These are phyloP conservation scores for Agriopis leucophaearia DNA, from an alignment of 2,888 invertebrate genomes.

Conservation along the genomic window DNA sequence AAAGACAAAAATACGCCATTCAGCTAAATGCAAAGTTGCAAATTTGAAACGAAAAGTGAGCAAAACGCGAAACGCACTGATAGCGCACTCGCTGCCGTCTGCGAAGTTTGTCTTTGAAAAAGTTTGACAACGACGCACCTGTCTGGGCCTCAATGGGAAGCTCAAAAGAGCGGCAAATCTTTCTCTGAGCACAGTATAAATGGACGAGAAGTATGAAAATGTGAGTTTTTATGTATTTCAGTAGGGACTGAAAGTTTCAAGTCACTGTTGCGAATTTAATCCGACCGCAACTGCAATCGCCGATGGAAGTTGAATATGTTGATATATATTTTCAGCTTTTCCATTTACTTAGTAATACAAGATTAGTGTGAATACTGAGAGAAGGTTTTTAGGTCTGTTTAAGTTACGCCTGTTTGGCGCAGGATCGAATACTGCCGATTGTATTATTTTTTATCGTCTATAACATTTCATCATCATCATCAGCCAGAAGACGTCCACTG, in stretches of 20 bases:
- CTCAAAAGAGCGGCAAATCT: slow-evolving; percentile 61
- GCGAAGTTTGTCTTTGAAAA: slow-evolving; percentile 79
- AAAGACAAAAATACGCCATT: slow-evolving; percentile 12
- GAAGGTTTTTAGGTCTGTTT: too few relatives aligned
- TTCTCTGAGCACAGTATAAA: slow-evolving; percentile 41
- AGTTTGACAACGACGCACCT: slow-evolving; percentile 69
- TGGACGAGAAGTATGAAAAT: not conserved
- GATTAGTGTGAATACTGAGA: too few relatives aligned
- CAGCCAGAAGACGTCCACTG: too few relatives aligned
- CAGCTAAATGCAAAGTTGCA: slow-evolving; percentile 27
- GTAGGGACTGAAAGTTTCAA: not conserved
- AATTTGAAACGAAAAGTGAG: slow-evolving; percentile 25
- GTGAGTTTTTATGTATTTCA: not conserved
- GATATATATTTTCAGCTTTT: too few relatives aligned
- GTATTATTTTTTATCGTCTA: too few relatives aligned
- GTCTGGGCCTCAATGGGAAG: slow-evolving; percentile 66
- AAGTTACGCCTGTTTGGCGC: too few relatives aligned
- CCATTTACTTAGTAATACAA: too few relatives aligned
- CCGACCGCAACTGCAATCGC: not conserved
- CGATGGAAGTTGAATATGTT: too few relatives aligned
- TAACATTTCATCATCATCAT: too few relatives aligned
- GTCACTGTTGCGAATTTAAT: not conserved
- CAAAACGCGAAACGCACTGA: slow-evolving; percentile 28
- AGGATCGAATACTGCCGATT: too few relatives aligned
- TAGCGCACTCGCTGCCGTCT: slow-evolving; percentile 58